Evolutionary conservation across 2,113 vertebrate species (phyloP), one percentile per base, ranked within the genome.

Genomic region (Rattus rattus): DNA sequence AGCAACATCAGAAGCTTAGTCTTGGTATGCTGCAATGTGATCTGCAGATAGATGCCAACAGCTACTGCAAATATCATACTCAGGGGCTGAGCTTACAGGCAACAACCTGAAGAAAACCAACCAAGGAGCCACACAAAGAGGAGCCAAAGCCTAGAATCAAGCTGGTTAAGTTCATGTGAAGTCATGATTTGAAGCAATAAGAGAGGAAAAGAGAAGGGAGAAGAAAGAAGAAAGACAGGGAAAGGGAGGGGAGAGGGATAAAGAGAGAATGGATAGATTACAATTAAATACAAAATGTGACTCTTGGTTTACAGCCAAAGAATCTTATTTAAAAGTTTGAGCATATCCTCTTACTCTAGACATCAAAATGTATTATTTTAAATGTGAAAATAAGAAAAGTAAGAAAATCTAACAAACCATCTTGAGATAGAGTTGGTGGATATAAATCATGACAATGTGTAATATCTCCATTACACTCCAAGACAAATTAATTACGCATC

Each of bases 371-470:
- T 91, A 95, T 93, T 94, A 47, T 65, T 91, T 93, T 92, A 85
- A 96, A 84, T 96, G 81, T 97, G 79, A 96, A 88, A 96, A 93
- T 89, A 92, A 49, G 16, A 96, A 96, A 97, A 95, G 80, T 92
- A 94, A 54, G 67, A 96, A 98, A 96, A 94, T 95, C 88, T 94
- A 92, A 94, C 76, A 94, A 94, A 95, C 43, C 59, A 87, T 96
- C 81, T 83, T 77, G 92, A 97, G 94, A 81, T 95, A 90, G 97
- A 97, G 96, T 97, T 92, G 88, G 79, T 86, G 91, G 94, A 94
- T 95, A 97, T 97, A 97, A 97, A 96, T 97, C 97, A 97, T 75
- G 94, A 81, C 88, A 88, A 95, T 70, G 88, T 88, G 81, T 88
- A 94, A 96, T 96, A 94, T 97, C 70, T 97, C 94, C 89, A 95